Percentiles rank a stretch among this genome's conserved stretches.
phyloP scores from a whole-genome alignment of 2,113 vertebrate species.

The Cephalopterus ornatus region DNA sequence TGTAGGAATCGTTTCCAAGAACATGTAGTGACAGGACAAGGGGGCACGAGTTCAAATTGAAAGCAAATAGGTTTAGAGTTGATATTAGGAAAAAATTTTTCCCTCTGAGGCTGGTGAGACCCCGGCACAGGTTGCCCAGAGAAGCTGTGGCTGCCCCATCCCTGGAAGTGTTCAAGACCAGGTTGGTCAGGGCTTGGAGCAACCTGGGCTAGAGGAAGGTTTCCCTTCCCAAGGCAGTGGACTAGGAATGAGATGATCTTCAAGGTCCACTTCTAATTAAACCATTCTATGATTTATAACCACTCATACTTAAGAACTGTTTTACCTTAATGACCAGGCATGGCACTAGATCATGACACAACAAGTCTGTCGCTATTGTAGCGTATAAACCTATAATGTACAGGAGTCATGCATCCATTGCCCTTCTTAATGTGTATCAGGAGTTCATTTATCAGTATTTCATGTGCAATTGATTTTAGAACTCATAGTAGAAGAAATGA shows the following conservation, averaged over 20 bases:
- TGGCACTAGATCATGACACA: not conserved
- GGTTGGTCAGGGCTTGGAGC: not conserved
- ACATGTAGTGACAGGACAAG: no score
- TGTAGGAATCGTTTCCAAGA: not conserved
- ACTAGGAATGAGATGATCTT: not conserved
- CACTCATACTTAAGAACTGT: not conserved
- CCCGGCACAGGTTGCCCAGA: not conserved
- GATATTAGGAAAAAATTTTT: not conserved
- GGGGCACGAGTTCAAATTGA: not conserved
- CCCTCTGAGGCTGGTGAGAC: not conserved
- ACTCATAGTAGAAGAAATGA: not conserved
- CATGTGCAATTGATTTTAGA: not conserved
- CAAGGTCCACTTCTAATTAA: not conserved
- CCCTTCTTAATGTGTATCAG: not conserved
- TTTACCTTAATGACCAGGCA: not conserved
- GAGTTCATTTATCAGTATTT: not conserved
- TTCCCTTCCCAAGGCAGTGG: not conserved
- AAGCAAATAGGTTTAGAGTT: not conserved
- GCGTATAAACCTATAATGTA: not conserved
- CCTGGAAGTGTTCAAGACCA: not conserved
- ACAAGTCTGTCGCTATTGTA: not conserved
- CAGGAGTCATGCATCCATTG: not conserved
- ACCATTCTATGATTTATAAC: not conserved
- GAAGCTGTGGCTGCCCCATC: not conserved
- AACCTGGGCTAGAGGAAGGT: rapidly evolving